Percentiles rank a stretch among this genome's conserved stretches.
Evolutionary conservation across 2,797 vertebrate genomes (phyloP).

Genomic region (Cottoperca gobio): DNA sequence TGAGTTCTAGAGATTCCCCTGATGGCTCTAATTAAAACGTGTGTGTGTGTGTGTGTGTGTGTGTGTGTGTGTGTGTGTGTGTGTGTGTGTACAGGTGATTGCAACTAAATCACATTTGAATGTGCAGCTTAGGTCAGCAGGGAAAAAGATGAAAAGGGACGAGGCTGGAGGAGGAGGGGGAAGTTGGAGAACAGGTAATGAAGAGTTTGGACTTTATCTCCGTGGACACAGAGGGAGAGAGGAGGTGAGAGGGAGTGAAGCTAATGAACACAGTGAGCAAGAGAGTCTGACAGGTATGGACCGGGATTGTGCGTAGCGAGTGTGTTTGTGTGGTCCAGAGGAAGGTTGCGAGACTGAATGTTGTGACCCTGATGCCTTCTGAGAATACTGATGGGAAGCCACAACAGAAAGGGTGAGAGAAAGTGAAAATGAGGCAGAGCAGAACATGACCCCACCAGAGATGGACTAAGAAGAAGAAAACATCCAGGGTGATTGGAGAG

Average conservation of each 20-base stretch:
- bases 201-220: constrained; percentile 6
- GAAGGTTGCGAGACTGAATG: no score
- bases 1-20: no score
- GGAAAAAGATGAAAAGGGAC: background rate
- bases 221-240: background rate
- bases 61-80: background rate
- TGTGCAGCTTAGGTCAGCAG: background rate
- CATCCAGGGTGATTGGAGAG: no score
- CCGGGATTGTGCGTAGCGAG: background rate
- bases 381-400: constrained; percentile 3
- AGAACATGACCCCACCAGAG: background rate
- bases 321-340: background rate
- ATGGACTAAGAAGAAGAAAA: background rate
- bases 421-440: background rate
- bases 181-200: background rate
- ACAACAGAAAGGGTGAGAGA: background rate
- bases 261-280: constrained; percentile 19
- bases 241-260: background rate
- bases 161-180: background rate
- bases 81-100: background rate
- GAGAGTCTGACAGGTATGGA: constrained; percentile 4
- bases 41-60: background rate
- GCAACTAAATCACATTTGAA: background rate
- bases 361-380: background rate
- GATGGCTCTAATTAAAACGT: no score